Conservation (phyloP, 2,888 invertebrate species). For the Apocheima hispidaria region DNA sequence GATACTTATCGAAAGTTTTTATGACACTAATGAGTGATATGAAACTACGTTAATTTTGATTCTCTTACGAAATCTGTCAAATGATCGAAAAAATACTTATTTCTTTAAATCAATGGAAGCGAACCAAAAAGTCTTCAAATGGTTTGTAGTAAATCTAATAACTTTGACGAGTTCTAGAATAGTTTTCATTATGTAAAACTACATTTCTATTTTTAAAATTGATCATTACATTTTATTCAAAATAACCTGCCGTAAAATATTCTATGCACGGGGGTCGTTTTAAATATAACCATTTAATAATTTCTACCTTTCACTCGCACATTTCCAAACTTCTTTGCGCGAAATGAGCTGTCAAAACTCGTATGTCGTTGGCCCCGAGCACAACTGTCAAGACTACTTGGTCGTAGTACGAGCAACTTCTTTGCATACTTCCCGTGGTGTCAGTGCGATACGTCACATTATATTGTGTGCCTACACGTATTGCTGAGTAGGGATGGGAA, state of each 20-base stretch:
- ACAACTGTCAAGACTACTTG: slow-evolving; percentile 73
- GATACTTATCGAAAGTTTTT: slow-evolving; percentile 53
- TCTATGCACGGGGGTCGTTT: neutral
- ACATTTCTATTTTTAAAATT: too few species aligned
- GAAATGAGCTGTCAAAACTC: slow-evolving; percentile 62
- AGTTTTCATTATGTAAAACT: too few species aligned
- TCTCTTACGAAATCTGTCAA: too few species aligned
- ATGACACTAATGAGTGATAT: too few species aligned
- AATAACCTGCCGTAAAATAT: neutral
- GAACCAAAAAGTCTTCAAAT: too few species aligned
- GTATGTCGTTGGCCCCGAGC: slow-evolving; percentile 51
- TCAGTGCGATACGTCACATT: slow-evolving; percentile 84
- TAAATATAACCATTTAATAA: neutral
- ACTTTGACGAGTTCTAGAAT: too few species aligned
- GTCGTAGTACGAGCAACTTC: slow-evolving; percentile 73
- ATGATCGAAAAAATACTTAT: too few species aligned
- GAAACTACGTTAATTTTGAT: too few species aligned
- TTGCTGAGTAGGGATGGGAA: slow-evolving; percentile 70
- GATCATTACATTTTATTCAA: neutral
- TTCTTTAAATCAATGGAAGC: too few species aligned
- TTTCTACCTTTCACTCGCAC: slow-evolving; percentile 29
- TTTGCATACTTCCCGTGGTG: slow-evolving; percentile 86
- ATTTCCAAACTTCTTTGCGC: slow-evolving; percentile 35
- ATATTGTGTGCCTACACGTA: slow-evolving; percentile 80
- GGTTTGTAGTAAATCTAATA: too few species aligned